Conservation (phyloP, 2,888 invertebrate genomes). For the Drosophila koepferae region DNA sequence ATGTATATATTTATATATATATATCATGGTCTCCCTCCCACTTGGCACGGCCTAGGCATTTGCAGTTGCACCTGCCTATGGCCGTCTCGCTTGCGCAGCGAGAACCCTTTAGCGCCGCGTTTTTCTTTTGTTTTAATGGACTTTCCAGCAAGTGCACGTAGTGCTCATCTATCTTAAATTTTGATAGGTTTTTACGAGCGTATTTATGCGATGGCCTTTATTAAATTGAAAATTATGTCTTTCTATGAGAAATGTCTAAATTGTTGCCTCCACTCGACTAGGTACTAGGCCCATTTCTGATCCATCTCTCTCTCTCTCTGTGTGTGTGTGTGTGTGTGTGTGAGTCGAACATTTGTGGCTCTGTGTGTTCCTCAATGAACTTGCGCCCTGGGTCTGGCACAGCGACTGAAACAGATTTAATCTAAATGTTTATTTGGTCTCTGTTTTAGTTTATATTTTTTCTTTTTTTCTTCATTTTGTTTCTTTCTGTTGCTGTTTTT, state of each 20-base stretch:
- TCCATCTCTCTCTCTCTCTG: background rate
- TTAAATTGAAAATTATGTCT: conserved; percentile 80
- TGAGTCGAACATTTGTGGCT: conserved; percentile 11
- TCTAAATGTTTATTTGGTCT: conserved; percentile 73
- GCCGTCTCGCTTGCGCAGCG: conserved; percentile 13
- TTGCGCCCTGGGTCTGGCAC: conserved; percentile 57
- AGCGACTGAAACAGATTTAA: conserved; percentile 58
- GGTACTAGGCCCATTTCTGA: conserved; percentile 4
- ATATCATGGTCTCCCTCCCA: background rate
- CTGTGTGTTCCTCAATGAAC: conserved; percentile 69
- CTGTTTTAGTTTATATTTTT: conserved; percentile 47
- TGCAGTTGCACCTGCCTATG: background rate
- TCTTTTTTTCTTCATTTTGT: conserved; percentile 28
- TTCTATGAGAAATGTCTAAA: conserved; percentile 78
- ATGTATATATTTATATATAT: background rate
- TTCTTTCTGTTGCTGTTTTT: conserved; percentile 41
- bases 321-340: conserved; percentile 4
- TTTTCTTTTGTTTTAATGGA: conserved; percentile 37
- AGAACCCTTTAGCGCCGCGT: conserved; percentile 45
- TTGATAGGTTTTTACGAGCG: conserved; percentile 73
- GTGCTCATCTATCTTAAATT: conserved; percentile 70
- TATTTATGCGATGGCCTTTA: conserved; percentile 70
- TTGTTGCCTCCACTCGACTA: conserved; percentile 24
- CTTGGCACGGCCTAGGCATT: background rate
- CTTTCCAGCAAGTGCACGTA: conserved; percentile 73